Evolutionary conservation across 2,888 invertebrate genomes (phyloP), one percentile per base, ranked within the genome.

Genomic region (Galeopsomyia nigrocyanea): DNA sequence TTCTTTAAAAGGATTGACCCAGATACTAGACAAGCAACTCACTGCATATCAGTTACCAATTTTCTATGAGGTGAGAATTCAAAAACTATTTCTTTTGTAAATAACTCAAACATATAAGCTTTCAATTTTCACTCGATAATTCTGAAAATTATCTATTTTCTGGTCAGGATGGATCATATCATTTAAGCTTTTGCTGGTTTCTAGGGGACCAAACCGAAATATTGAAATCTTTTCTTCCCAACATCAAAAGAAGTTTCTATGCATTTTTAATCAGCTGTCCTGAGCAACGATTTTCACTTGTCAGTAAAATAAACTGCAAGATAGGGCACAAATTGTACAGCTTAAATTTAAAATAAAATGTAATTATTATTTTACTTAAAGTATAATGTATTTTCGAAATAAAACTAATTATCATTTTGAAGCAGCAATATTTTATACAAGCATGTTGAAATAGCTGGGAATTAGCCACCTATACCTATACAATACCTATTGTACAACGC

Each of bases 151-250:
- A 26, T 68, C 67, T 46, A 51, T 58, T 65, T 73, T 63, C 68
- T 53, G 89, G 89, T 78, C 85, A 95, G 95, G 89, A 94, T 82
- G 92, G 94, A 21, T 94, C 94, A 2, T 95, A 94, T 87, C 97
- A 97, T 82, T 89, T 94, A 80, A 96, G 96, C 83, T 88, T 96
- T 77, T 88, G 92, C 14, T 97, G 96, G 95, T 90, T 91, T 74
- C 87, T 91, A 67, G 95, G 94, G 0, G 90, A 95, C 85, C 87
- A 90, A 77, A 88, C 89, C 78, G 80, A 87, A 22, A 82, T 88
- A 74, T 80, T 93, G 14, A 86, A 83, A 64, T 76, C 82, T 46
- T 81, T 89, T 74, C 80, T 92, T 73, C 86, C 89, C 7, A 39
- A 1, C 39, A 39, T 39, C 13, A 39, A 13, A 39, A 39, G 7